Base-by-base conservation (phyloP, 2,113 vertebrate genomes). In the Cephalopterus ornatus region DNA sequence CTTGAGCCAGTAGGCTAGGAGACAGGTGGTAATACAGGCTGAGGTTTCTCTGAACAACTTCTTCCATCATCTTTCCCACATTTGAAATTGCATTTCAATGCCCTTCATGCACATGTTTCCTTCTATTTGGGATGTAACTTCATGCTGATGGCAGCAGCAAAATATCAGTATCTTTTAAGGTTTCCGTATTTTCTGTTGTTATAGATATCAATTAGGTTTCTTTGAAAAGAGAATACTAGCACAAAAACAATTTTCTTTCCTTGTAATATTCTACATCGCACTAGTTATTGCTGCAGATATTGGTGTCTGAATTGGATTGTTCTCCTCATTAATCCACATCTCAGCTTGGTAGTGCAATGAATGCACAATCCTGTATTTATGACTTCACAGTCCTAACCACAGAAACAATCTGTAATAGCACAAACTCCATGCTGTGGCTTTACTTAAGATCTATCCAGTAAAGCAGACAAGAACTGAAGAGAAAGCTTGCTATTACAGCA, bases 241-340 rank as follows among this genome's bases (percentile, higher is more conserved):
- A 67, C 5, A 42, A 87, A 93, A 71, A 3, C 30, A 61, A 53
- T 88, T 63, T 91, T 92, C 52, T 80, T 33, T 68, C 33, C 55
- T 85, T 81, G 21, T 35, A 87, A 58, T 79, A 85, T 53, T 92
- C 61, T 79, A 37, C 55, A 28, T 32, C 35, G 16, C 21, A 49
- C 28, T 80, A 79, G 27, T 66, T 76, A 88, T 44, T 76, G 37
- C 61, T 82, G 65, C 73, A 92, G 39, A 73, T 82, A 65, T 56
- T 81, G 58, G 19, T 68, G 15, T 73, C 87, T 95, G 67, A 80
- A 93, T 49, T 90, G 44, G 53, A 72, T 75, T 91, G 59, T 90
- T 97, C 75, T 95, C 73, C 71, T 89, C 75, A 67, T 95, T 85
- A 61, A 65, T 39, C 17, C 44, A 66, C 55, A 63, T 92, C 55